Conservation (phyloP, 2,113 vertebrate genomes). For the Silurus asotus region DNA sequence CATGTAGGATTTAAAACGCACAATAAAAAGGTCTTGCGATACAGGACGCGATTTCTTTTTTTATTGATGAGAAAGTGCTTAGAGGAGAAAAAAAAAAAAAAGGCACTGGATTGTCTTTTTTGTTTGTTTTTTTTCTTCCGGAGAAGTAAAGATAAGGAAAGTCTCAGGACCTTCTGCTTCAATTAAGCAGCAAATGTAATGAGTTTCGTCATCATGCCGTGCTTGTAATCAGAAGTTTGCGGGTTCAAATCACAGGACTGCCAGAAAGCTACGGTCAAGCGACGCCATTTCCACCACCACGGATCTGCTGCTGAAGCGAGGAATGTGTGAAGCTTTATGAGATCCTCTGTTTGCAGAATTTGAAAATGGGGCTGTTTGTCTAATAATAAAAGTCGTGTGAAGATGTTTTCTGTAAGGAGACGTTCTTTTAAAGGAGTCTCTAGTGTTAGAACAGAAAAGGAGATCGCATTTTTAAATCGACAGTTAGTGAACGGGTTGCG, state of each 20-base stretch:
- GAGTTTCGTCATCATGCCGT: neutral
- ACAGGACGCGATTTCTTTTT: neutral
- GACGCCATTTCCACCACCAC: no score
- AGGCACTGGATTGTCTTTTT: slow-evolving; percentile 39
- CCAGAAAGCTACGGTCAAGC: neutral
- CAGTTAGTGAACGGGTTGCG: neutral
- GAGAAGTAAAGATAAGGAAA: neutral
- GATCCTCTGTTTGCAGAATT: neutral
- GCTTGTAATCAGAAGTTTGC: neutral
- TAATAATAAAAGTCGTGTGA: neutral
- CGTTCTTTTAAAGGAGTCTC: neutral
- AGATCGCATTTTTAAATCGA: neutral
- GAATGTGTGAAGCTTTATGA: neutral
- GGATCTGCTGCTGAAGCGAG: neutral
- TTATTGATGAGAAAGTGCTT: neutral
- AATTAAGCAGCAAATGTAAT: neutral
- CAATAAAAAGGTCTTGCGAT: slow-evolving; percentile 16
- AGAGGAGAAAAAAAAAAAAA: neutral
- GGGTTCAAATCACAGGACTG: neutral
- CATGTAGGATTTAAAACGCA: neutral
- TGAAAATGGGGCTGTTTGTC: neutral
- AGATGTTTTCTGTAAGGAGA: neutral
- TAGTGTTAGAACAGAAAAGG: neutral
- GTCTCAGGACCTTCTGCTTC: neutral
- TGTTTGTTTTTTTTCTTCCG: no score